Percentiles rank a stretch among this genome's conserved stretches.
Conservation (phyloP, 2,888 invertebrate genomes). For the Hydropsyche betteni region DNA sequence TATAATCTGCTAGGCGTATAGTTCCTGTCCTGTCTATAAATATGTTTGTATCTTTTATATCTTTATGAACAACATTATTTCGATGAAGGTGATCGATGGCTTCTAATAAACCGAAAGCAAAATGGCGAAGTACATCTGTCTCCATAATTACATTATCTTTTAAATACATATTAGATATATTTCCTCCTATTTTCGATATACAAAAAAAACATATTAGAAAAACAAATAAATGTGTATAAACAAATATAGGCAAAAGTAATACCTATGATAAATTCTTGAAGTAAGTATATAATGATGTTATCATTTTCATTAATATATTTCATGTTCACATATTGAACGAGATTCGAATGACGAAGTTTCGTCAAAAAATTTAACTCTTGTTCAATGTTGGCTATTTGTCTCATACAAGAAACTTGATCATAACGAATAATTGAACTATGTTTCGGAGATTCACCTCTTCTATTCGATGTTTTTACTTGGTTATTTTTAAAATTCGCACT, state of each 20-base stretch:
- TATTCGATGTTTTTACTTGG: slow-evolving; percentile 40
- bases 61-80: slow-evolving; percentile 83
- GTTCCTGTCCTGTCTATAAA: slow-evolving; percentile 74
- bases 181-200: slow-evolving; percentile 53
- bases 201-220: slow-evolving; percentile 56
- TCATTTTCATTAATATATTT: slow-evolving; percentile 71
- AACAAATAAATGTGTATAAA: slow-evolving; percentile 55
- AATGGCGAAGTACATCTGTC: slow-evolving; percentile 68
- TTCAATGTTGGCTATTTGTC: slow-evolving; percentile 75
- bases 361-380: slow-evolving; percentile 79
- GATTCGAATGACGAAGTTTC: slow-evolving; percentile 74
- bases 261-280: slow-evolving; percentile 75
- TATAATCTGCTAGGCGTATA: slow-evolving; percentile 73
- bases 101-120: slow-evolving; percentile 76
- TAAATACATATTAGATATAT: slow-evolving; percentile 63
- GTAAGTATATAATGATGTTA: slow-evolving; percentile 71
- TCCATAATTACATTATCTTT: slow-evolving; percentile 64
- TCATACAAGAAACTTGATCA: slow-evolving; percentile 61
- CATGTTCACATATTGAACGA: slow-evolving; percentile 81
- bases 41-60: slow-evolving; percentile 78
- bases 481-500: slow-evolving; percentile 49
- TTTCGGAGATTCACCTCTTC: slow-evolving; percentile 47
- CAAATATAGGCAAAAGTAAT: slow-evolving; percentile 44
- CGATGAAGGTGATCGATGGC: slow-evolving; percentile 83
- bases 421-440: slow-evolving; percentile 45